These are phyloP conservation scores for Pseudochirops cupreus DNA, from an alignment of 2,797 vertebrate genomes.

Conservation along the genomic window DNA sequence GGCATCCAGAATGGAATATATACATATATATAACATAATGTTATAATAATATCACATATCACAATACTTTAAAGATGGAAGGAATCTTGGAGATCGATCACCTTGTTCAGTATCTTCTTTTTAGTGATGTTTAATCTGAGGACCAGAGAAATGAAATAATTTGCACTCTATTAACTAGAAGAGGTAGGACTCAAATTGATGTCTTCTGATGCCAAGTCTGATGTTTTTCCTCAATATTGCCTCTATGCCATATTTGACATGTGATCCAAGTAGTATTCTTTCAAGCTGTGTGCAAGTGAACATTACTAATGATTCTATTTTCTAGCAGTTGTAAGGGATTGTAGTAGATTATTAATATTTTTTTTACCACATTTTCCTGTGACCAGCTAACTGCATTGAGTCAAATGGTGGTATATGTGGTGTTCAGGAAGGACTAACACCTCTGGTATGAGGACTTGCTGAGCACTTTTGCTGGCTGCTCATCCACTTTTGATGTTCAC, in stretches of 20 bases:
- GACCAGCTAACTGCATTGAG: not conserved
- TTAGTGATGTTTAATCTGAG: not conserved
- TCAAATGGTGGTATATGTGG: not conserved
- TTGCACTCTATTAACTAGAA: not conserved
- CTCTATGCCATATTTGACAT: not conserved
- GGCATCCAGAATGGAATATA: not conserved
- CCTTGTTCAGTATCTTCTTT: not conserved
- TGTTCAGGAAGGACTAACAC: not conserved
- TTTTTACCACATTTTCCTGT: not conserved
- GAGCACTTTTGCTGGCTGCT: not conserved
- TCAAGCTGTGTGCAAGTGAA: not conserved
- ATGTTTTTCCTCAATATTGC: not conserved
- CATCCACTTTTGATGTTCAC: not conserved
- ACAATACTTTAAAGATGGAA: not conserved
- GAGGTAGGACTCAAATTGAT: not conserved
- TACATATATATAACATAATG: too few relatives aligned
- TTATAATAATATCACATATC: not conserved
- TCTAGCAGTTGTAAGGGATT: not conserved
- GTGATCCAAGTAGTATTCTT: not conserved
- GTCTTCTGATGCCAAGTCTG: not conserved
- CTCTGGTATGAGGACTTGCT: not conserved
- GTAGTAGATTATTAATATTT: not conserved
- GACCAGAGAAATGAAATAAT: not conserved
- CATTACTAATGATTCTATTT: not conserved
- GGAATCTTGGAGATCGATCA: not conserved